Conservation (phyloP, 2,797 vertebrate species). For the Leptodactylus fallax region DNA sequence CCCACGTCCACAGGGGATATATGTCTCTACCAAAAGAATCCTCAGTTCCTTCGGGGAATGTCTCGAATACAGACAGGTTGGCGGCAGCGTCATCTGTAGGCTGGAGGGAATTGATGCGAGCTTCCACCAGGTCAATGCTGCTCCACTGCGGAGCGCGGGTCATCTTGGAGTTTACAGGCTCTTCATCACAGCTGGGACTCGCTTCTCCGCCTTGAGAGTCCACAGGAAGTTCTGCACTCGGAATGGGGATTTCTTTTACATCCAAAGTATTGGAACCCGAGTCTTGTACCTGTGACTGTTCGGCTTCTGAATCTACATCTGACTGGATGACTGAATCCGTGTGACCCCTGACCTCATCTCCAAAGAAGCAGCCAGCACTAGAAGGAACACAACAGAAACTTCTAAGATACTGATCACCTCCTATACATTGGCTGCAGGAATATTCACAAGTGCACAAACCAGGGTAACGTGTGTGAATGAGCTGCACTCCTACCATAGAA, state of each 20-base stretch:
- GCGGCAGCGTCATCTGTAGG: constrained; percentile 73
- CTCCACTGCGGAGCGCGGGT: constrained; percentile 85
- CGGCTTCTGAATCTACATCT: constrained; percentile 81
- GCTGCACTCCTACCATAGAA: too few relatives aligned
- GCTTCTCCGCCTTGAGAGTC: constrained; percentile 47
- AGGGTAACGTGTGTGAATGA: too few relatives aligned
- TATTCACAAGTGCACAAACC: too few relatives aligned
- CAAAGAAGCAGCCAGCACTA: constrained; percentile 95
- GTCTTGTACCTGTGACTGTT: constrained; percentile 65
- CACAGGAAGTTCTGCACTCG: neutral
- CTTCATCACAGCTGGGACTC: neutral
- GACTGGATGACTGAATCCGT: constrained; percentile 76
- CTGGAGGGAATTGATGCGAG: constrained; percentile 72
- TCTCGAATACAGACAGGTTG: constrained; percentile 85
- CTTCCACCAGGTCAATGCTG: constrained; percentile 91
- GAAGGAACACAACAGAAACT: constrained; percentile 27
- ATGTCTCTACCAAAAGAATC: constrained; percentile 82
- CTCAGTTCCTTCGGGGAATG: constrained; percentile 80
- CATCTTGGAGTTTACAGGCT: constrained; percentile 47
- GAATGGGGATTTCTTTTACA: constrained; percentile 23
- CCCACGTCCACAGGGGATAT: constrained; percentile 92
- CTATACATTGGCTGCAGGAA: too few relatives aligned
- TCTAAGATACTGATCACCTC: too few relatives aligned
- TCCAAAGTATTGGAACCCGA: neutral
- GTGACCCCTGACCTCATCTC: constrained; percentile 86